These are phyloP conservation scores for Zaprionus gabonicus DNA, from an alignment of 1,140 invertebrate genomes.

Conservation along the genomic window DNA sequence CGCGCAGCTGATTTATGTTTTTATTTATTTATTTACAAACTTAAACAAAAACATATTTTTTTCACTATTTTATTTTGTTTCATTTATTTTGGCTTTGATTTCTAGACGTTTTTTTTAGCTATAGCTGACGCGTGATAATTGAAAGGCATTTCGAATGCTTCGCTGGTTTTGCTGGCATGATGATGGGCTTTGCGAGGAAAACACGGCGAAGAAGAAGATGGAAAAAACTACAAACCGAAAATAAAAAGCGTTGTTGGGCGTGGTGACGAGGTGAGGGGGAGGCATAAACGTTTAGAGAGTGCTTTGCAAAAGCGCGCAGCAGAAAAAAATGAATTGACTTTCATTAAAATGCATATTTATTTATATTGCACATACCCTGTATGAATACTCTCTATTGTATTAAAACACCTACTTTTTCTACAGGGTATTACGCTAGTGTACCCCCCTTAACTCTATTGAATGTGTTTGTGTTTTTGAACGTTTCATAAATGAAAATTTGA, in stretches of 20 bases:
- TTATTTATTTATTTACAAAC: slow-evolving; percentile 50
- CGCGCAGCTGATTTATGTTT: slow-evolving; percentile 57
- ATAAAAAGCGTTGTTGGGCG: not conserved
- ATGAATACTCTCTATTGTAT: not conserved
- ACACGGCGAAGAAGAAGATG: not conserved
- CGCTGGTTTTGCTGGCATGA: slow-evolving; percentile 54
- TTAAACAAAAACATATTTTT: slow-evolving; percentile 9
- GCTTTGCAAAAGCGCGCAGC: not conserved
- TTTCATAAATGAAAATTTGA: slow-evolving; percentile 21
- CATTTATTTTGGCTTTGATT: slow-evolving; percentile 14
- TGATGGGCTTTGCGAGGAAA: not conserved
- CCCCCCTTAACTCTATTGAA: too few relatives aligned
- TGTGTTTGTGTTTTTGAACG: not conserved
- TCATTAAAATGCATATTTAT: not conserved
- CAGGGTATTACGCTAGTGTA: not conserved
- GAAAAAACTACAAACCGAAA: not conserved
- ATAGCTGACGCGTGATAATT: slow-evolving; percentile 62
- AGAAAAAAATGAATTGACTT: not conserved
- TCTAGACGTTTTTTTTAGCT: slow-evolving; percentile 8
- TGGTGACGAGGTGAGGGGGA: too few relatives aligned
- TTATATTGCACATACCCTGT: not conserved
- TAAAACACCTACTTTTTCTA: not conserved
- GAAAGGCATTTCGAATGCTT: slow-evolving; percentile 66
- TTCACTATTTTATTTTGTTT: slow-evolving; percentile 5
- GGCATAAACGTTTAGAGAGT: slow-evolving; percentile 24